Evolutionary conservation across 1,140 invertebrate genomes (phyloP), one percentile per base, ranked within the genome.

Genomic region (Stegodyphus dumicola): DNA sequence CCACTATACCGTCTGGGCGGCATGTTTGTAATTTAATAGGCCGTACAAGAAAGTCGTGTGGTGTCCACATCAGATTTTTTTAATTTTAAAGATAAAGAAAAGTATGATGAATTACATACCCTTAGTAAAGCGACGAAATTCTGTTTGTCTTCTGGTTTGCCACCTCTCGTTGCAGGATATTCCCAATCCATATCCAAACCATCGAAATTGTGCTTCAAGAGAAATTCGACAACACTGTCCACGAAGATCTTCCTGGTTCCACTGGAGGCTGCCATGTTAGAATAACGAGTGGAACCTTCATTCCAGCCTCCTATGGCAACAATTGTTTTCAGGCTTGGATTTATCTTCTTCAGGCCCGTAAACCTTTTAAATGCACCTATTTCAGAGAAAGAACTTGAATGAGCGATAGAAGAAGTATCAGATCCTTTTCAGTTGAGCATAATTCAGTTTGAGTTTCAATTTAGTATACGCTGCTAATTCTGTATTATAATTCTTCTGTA

Each of bases 121-220:
- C 94, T 94, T 0, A 95, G 93, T 13, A 97, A 90, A 0, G 90
- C 87, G 0, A 95, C 93, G 88, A 96, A 96, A 89, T 96, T 96
- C 69, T 93, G 90, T 89, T 94, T 95, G 89, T 97, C 96, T 67
- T 93, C 90, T 0, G 93, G 92, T 51, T 91, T 90, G 3, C 89
- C 90, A 10, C 96, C 96, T 9, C 95, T 92, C 88, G 93, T 93
- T 9, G 92, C 93, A 0, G 95, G 95, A 89, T 95, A 97, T 90
- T 96, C 95, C 95, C 95, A 95, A 89, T 96, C 95, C 13, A 96
- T 18, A 89, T 96, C 95, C 33, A 97, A 89, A 0, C 96, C 96
- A 89, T 97, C 95, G 88, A 97, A 97, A 56, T 93, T 93, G 89
- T 95, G 93, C 87, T 93, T 92, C 74, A 94, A 94, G 87, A 87